Conservation (phyloP, 2,797 vertebrate genomes). For the Rhinophrynus dorsalis region DNA sequence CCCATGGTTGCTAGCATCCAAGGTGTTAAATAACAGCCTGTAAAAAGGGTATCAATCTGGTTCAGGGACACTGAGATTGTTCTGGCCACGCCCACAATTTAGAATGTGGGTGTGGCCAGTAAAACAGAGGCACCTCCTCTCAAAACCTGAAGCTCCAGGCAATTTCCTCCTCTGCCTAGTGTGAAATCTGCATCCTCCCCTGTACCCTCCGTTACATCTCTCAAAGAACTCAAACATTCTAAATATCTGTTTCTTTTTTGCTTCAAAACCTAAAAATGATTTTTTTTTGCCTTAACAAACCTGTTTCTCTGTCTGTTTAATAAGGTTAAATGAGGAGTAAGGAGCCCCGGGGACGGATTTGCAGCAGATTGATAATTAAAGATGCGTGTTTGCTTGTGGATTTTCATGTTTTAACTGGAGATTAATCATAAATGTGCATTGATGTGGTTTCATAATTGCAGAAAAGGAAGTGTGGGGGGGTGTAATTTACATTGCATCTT, state of each 20-base stretch:
- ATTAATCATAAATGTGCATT: slow-evolving; percentile 9
- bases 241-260: neutral
- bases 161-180: no score
- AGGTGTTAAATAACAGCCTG: no score
- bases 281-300: slow-evolving; percentile 1
- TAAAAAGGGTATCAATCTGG: no score
- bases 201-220: no score
- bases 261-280: neutral
- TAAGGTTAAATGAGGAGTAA: slow-evolving; percentile 36
- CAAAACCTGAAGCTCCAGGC: no score
- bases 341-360: slow-evolving; percentile 35
- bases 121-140: no score
- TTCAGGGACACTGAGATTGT: no score
- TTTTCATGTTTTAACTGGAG: slow-evolving; percentile 29
- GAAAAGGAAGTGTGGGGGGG: no score
- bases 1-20: no score
- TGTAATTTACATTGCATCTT: neutral
- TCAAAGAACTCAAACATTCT: neutral
- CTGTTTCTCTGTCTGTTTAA: slow-evolving; percentile 6
- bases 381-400: slow-evolving; percentile 28
- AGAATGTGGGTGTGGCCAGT: no score
- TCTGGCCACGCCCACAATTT: no score
- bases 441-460: slow-evolving; percentile 20
- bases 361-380: slow-evolving; percentile 39
- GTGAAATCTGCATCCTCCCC: no score